Conservation (phyloP, 2,888 invertebrate genomes). For the Heliconius charithonia region DNA sequence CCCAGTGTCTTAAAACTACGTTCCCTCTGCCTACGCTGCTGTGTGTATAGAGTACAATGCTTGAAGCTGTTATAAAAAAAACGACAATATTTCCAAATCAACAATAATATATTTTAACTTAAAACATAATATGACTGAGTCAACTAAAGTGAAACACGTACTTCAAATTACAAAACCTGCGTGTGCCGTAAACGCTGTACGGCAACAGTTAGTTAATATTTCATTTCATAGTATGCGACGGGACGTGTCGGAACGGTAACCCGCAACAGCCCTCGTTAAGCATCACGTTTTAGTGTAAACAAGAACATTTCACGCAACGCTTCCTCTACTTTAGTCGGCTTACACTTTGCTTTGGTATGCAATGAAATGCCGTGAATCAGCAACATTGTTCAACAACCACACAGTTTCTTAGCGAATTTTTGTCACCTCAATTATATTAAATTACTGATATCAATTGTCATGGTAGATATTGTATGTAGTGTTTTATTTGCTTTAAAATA, state of each 20-base stretch:
- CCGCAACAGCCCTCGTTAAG: slow-evolving; percentile 24
- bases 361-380: slow-evolving; percentile 35
- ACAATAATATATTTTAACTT: too few relatives aligned
- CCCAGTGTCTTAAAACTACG: too few relatives aligned
- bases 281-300: slow-evolving; percentile 32
- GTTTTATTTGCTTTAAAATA: neutral
- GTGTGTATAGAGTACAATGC: too few relatives aligned
- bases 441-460: slow-evolving; percentile 1
- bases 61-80: too few relatives aligned
- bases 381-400: slow-evolving; percentile 27
- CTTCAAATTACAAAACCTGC: neutral
- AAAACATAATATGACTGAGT: neutral
- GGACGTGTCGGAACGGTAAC: slow-evolving; percentile 3
- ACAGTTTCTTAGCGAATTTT: neutral
- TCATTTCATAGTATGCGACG: slow-evolving; percentile 4
- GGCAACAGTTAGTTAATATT: slow-evolving; percentile 16
- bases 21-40: too few relatives aligned
- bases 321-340: slow-evolving; percentile 33
- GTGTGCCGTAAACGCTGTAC: neutral
- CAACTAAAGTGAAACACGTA: neutral
- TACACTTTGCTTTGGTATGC: slow-evolving; percentile 33
- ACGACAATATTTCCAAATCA: too few relatives aligned
- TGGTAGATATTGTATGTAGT: neutral
- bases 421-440: slow-evolving; percentile 8
- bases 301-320: slow-evolving; percentile 30